Evolutionary conservation across 2,888 invertebrate genomes (phyloP), one percentile per base, ranked within the genome.

Genomic region (Drosophila falleni): DNA sequence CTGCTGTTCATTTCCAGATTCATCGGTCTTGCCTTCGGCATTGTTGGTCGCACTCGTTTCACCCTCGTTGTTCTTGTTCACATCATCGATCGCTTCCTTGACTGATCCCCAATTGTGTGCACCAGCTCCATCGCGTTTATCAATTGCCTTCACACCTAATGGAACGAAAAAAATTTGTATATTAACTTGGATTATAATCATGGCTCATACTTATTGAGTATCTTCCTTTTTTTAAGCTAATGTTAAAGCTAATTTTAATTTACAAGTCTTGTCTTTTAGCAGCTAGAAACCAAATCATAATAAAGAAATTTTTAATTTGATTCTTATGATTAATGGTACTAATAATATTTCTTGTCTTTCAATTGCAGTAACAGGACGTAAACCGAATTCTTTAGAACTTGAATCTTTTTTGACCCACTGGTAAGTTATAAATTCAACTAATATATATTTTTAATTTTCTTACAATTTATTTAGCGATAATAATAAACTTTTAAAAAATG

Each of bases 71-170:
- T 81, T 89, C 56, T 89, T 90, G 81, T 91, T 92, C 59, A 92
- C 89, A 81, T 93, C 93, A 94, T 96, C 97, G 87, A 98, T 95
- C 87, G 97, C 97, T 92, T 98, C 98, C 93, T 97, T 97, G 89
- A 97, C 95, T 73, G 97, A 97, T 89, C 98, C 98, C 98, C 98
- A 98, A 94, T 98, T 99, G 93, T 98, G 97, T 87, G 98, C 96
- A 75, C 98, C 98, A 93, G 96, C 97, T 90, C 98, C 98, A 90
- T 98, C 98, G 84, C 97, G 96, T 94, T 98, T 98, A 93, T 98
- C 98, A 88, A 97, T 95, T 78, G 98, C 95, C 93, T 98, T 98
- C 78, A 98, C 96, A 90, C 91, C 91, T 91, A 56, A 29, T 0
- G 8, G 8, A 29, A 29, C 5, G 29, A 29, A 29, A 8, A 29